phyloP scores from a whole-genome alignment of 2,888 invertebrate species.

The Synanthedon tipuliformis region DNA sequence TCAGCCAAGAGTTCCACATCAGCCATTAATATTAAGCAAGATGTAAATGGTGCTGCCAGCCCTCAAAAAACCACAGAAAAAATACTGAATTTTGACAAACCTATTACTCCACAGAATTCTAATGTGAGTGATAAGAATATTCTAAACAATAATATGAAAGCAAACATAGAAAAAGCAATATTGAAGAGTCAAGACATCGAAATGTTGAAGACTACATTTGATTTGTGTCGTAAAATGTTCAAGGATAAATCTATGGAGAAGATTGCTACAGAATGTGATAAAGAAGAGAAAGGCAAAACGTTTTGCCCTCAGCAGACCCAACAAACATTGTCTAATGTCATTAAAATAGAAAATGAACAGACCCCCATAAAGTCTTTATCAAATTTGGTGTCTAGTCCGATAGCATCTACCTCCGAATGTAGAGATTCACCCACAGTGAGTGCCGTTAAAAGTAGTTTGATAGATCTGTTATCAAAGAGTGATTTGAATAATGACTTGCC shows the following conservation, averaged over 20 bases:
- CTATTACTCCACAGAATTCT: conserved; percentile 13
- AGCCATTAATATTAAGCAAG: conserved; percentile 34
- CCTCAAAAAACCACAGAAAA: conserved; percentile 27
- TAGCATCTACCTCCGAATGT: conserved; percentile 33
- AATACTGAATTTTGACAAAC: conserved; percentile 12
- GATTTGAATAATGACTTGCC: conserved; percentile 38
- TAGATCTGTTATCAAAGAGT: conserved; percentile 52
- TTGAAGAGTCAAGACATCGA: conserved; percentile 54
- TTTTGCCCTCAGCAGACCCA: conserved; percentile 41
- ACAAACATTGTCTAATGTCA: conserved; percentile 15
- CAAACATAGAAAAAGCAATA: conserved; percentile 13
- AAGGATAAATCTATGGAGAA: conserved; percentile 37
- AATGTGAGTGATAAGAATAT: background rate
- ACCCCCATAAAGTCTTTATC: conserved; percentile 74
- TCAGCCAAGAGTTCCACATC: conserved; percentile 38
- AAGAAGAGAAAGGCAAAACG: conserved; percentile 32
- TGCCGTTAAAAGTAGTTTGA: conserved; percentile 54
- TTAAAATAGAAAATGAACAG: conserved; percentile 46
- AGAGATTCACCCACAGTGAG: conserved; percentile 39
- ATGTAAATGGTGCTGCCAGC: conserved; percentile 36
- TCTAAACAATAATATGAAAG: conserved; percentile 1
- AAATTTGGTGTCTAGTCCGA: conserved; percentile 72
- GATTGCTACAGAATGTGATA: conserved; percentile 21
- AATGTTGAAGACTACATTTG: conserved; percentile 59
- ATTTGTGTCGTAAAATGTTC: conserved; percentile 45